Conservation (phyloP, 2,888 invertebrate genomes). For the Vanessa cardui region DNA sequence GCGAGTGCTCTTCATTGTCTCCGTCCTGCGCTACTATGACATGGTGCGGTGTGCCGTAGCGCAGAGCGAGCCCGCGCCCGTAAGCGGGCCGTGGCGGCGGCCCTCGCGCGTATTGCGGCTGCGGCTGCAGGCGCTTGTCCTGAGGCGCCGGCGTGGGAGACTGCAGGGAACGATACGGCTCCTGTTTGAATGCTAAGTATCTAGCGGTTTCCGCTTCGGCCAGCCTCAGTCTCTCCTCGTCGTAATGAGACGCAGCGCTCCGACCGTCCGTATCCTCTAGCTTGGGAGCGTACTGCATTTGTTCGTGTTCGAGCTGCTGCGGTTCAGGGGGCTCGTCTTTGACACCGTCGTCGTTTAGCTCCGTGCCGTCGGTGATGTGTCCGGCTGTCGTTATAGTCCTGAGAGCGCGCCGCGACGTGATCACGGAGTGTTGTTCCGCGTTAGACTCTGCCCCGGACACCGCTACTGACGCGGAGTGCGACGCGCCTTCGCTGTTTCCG, state of each 20-base stretch:
- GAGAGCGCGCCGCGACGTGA: constrained; percentile 81
- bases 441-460: constrained; percentile 44
- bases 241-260: constrained; percentile 51
- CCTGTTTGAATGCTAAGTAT: constrained; percentile 71
- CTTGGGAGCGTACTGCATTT: constrained; percentile 53
- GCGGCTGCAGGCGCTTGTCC: constrained; percentile 53
- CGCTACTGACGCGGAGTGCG: constrained; percentile 16
- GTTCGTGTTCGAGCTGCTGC: constrained; percentile 51
- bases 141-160: constrained; percentile 45
- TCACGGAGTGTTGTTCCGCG: constrained; percentile 77
- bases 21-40: constrained; percentile 65
- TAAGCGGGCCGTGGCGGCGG: constrained; percentile 49
- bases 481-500: constrained; percentile 19
- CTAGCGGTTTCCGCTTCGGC: constrained; percentile 69
- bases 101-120: constrained; percentile 50
- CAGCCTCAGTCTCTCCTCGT: constrained; percentile 65
- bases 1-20: constrained; percentile 56
- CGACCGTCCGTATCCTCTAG: constrained; percentile 49
- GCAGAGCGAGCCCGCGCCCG: constrained; percentile 59
- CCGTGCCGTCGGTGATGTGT: constrained; percentile 74
- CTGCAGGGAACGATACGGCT: constrained; percentile 62
- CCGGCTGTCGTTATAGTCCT: constrained; percentile 85
- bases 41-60: constrained; percentile 67
- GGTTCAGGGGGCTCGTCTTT: constrained; percentile 71
- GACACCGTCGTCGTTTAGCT: constrained; percentile 62